These are phyloP conservation scores for Diachasma alloeum DNA, from an alignment of 1,140 invertebrate species.

Conservation along the genomic window DNA sequence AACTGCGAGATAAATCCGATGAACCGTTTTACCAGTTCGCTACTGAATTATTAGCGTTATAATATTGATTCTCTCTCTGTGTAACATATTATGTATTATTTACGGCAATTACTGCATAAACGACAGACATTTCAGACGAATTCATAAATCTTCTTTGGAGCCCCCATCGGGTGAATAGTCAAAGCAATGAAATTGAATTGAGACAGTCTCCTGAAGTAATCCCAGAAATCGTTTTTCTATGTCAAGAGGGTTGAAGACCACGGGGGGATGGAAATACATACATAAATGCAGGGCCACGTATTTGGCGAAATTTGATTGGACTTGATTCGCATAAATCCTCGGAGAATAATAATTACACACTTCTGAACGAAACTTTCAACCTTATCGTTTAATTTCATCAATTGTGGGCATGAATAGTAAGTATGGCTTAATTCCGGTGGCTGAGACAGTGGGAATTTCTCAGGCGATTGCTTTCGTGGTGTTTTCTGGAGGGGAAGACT, in stretches of 20 bases:
- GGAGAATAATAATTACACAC: neutral
- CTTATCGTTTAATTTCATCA: slow-evolving; percentile 1
- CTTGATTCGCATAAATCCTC: neutral
- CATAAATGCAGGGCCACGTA: slow-evolving; percentile 2
- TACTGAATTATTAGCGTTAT: too few relatives aligned
- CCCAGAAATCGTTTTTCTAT: slow-evolving; percentile 7
- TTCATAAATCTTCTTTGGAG: neutral
- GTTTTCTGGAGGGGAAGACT: neutral
- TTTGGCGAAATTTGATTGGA: slow-evolving; percentile 4
- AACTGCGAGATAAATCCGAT: too few relatives aligned
- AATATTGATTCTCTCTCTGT: too few relatives aligned
- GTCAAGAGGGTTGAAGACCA: neutral
- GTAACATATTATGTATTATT: neutral
- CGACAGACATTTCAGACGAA: neutral
- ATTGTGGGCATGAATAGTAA: slow-evolving; percentile 5
- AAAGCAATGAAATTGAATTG: neutral
- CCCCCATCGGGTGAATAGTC: neutral
- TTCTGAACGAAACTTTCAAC: neutral
- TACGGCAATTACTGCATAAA: neutral
- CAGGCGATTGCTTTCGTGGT: neutral
- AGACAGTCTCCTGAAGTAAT: neutral
- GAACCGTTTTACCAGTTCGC: too few relatives aligned
- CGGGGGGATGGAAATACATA: neutral
- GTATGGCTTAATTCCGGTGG: neutral
- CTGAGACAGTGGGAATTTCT: neutral